A percentile compares a stretch with the other conserved stretches of the same genome.
phyloP scores from a whole-genome alignment of 2,888 invertebrate genomes.

The Phaonia tiefii region DNA sequence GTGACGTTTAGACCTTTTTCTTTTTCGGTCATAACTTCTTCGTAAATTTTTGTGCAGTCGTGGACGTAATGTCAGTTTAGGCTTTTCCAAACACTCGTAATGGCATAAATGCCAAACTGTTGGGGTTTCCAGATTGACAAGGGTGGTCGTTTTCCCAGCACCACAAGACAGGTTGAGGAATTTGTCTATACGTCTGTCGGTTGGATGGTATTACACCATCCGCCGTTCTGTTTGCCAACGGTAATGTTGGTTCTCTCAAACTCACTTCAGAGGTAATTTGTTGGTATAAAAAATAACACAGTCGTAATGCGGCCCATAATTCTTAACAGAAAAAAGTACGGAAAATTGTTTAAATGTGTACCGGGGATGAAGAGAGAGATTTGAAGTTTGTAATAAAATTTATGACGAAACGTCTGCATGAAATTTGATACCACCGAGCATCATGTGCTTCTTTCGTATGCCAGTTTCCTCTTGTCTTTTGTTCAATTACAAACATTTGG shows the following conservation, averaged over 20 bases:
- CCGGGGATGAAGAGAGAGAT: too few relatives aligned
- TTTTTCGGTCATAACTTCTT: conserved; percentile 46
- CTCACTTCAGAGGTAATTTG: conserved; percentile 50
- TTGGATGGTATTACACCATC: not conserved
- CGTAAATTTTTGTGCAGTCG: not conserved
- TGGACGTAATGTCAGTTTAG: conserved; percentile 72
- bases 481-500: conserved; percentile 1
- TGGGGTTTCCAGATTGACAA: conserved; percentile 59
- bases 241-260: not conserved
- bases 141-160: conserved; percentile 49
- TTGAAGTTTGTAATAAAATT: conserved; percentile 76
- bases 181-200: not conserved
- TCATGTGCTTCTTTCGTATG: conserved; percentile 59
- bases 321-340: conserved; percentile 21
- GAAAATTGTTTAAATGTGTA: conserved; percentile 51
- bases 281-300: conserved; percentile 19
- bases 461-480: not conserved
- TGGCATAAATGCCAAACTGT: conserved; percentile 77
- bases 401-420: conserved; percentile 70
- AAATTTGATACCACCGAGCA: conserved; percentile 73
- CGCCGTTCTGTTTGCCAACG: not conserved
- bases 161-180: conserved; percentile 13
- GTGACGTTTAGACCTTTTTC: not conserved
- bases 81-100: conserved; percentile 69
- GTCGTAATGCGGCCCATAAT: conserved; percentile 25